Conservation (phyloP, 1,140 invertebrate genomes). For the Thaumetopoea pityocampa region DNA sequence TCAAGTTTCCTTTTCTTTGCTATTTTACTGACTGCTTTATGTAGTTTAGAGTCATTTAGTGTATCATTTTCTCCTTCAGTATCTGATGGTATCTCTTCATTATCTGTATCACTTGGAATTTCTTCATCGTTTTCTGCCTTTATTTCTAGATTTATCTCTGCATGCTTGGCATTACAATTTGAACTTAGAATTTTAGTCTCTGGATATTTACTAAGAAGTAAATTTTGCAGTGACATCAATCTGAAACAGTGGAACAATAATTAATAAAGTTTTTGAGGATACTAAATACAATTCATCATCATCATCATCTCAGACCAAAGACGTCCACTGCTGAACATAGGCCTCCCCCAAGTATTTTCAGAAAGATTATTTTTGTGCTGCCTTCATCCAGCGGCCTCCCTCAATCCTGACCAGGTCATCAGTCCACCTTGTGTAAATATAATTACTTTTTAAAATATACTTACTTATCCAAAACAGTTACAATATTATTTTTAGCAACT, state of each 20-base stretch:
- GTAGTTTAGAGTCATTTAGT: slow-evolving; percentile 13
- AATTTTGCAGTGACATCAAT: slow-evolving; percentile 69
- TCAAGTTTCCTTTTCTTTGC: slow-evolving; percentile 79
- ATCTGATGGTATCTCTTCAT: slow-evolving; percentile 68
- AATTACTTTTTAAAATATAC: slow-evolving; percentile 18
- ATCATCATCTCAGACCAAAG: no score
- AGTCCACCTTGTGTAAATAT: no score
- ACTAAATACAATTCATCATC: no score
- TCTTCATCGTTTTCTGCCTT: slow-evolving; percentile 76
- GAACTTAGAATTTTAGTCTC: slow-evolving; percentile 77
- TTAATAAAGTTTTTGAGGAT: slow-evolving; percentile 14
- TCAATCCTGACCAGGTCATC: no score
- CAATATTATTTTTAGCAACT: slow-evolving; percentile 75
- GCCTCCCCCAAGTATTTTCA: no score
- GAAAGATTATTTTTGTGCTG: no score
- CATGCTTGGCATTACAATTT: slow-evolving; percentile 20
- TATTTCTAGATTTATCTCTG: slow-evolving; percentile 27
- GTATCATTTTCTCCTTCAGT: slow-evolving; percentile 48
- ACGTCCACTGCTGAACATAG: no score
- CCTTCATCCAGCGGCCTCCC: no score
- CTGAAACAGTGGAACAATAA: no score
- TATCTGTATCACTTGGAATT: slow-evolving; percentile 76
- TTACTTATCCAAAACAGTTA: slow-evolving; percentile 79
- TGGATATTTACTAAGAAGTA: slow-evolving; percentile 79
- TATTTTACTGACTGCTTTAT: slow-evolving; percentile 19